Evolutionary conservation across 2,888 invertebrate genomes (phyloP), one percentile per base, ranked within the genome.

Genomic region (Altica lythri): DNA sequence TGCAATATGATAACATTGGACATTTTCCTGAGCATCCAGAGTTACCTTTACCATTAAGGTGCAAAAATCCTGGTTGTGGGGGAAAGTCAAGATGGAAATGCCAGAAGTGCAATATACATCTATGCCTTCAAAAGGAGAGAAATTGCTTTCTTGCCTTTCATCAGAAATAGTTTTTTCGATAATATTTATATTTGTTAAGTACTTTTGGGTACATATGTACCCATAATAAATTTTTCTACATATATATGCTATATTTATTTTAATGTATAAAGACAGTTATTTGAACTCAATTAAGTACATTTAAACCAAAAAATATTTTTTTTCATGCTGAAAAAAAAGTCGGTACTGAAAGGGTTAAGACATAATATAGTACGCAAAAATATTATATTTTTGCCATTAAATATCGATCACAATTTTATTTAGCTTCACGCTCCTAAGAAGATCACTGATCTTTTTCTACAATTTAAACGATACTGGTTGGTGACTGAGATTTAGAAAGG

Each of bases 21-120:
- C 45, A 45, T 45, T 30, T 46, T 9, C 46, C 46, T 18, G 17
- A 19, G 5, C 46, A 46, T 12, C 25, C 18, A 14, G 32, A 32
- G 12, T 8, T 18, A 9, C 8, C 17, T 5, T 17, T 46, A 17
- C 46, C 32, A 12, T 13, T 25, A 16, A 25, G 22, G 12, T 32
- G 35, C 13, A 46, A 46, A 30, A 46, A 46, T 22, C 10, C 29
- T 46, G 35, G 22, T 17, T 45, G 45, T 27, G 32, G 10, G 13
- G 34, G 45, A 13, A 32, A 45, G 13, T 45, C 45, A 5, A 12
- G 45, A 45, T 45, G 45, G 34, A 17, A 27, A 2, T 35, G 46
- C 32, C 9, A 16, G n/a, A 46, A 46, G 29, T 46, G 10, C 18
- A 46, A 35, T n/a, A 10, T 46, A 32, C 13, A 46, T 32, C 29